Conservation (phyloP, 2,797 vertebrate genomes). For the Sebastes nivosus region DNA sequence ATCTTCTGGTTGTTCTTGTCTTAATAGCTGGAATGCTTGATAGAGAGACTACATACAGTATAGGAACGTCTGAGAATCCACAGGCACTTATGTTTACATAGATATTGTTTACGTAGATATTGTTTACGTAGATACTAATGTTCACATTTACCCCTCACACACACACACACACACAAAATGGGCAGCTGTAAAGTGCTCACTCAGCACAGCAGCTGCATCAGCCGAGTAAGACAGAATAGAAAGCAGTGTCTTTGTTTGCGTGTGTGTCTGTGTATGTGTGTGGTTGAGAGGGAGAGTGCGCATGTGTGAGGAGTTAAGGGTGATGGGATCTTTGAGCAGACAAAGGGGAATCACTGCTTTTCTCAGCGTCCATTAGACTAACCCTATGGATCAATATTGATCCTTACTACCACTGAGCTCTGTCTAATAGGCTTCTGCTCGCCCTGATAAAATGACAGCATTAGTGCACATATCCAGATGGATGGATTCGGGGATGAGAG, state of each 20-base stretch:
- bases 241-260: slow-evolving; percentile 50
- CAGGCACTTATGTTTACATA: background rate
- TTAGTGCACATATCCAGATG: slow-evolving; percentile 69
- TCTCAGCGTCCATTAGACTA: slow-evolving; percentile 80
- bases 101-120: slow-evolving; percentile 8
- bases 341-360: slow-evolving; percentile 69
- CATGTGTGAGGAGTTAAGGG: slow-evolving; percentile 57
- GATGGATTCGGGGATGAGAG: slow-evolving; percentile 44
- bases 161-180: slow-evolving; percentile 8
- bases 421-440: slow-evolving; percentile 72
- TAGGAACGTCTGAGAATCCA: background rate
- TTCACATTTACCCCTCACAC: slow-evolving; percentile 13
- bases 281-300: slow-evolving; percentile 25
- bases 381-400: slow-evolving; percentile 79
- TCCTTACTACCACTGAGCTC: slow-evolving; percentile 64
- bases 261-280: slow-evolving; percentile 24
- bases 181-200: slow-evolving; percentile 66
- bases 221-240: slow-evolving; percentile 62
- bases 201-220: slow-evolving; percentile 69
- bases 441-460: slow-evolving; percentile 72
- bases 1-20: slow-evolving; percentile 9
- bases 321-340: slow-evolving; percentile 72
- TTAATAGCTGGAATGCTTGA: slow-evolving; percentile 15
- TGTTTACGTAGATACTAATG: slow-evolving; percentile 15
- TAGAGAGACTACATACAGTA: slow-evolving; percentile 12